Evolutionary conservation across 2,113 vertebrate species (phyloP).

Genomic region (Talpa occidentalis): DNA sequence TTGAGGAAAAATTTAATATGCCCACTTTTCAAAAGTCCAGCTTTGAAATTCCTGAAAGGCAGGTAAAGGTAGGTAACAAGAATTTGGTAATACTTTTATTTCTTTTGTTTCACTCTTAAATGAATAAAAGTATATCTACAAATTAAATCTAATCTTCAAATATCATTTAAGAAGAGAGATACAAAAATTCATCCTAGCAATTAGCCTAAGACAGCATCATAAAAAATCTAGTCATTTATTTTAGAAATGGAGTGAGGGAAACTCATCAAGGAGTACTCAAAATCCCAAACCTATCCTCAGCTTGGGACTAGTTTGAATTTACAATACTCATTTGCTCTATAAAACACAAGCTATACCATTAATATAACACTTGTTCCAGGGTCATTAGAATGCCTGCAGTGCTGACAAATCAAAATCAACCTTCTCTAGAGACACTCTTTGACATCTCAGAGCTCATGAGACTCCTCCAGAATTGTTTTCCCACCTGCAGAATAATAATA

Average conservation of each 20-base stretch:
- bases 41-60: not conserved
- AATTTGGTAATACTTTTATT: not conserved
- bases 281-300: not conserved
- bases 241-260: slow-evolving; percentile 13
- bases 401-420: not conserved
- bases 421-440: not conserved
- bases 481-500: not conserved
- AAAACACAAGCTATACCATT: slow-evolving; percentile 37
- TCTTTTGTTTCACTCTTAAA: slow-evolving; percentile 3
- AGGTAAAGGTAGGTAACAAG: not conserved
- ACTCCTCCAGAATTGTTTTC: not conserved
- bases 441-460: not conserved
- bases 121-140: not conserved
- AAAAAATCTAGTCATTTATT: not conserved
- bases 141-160: slow-evolving; percentile 21
- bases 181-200: not conserved
- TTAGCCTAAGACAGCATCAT: not conserved
- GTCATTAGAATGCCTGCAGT: not conserved
- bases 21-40: not conserved
- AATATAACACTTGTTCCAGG: not conserved
- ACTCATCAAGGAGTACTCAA: slow-evolving; percentile 32
- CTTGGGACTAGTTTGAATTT: slow-evolving; percentile 10
- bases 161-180: not conserved
- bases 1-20: not conserved
- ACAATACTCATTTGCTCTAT: not conserved